Conservation (phyloP, 2,888 invertebrate genomes). For the Coleophora deauratella region DNA sequence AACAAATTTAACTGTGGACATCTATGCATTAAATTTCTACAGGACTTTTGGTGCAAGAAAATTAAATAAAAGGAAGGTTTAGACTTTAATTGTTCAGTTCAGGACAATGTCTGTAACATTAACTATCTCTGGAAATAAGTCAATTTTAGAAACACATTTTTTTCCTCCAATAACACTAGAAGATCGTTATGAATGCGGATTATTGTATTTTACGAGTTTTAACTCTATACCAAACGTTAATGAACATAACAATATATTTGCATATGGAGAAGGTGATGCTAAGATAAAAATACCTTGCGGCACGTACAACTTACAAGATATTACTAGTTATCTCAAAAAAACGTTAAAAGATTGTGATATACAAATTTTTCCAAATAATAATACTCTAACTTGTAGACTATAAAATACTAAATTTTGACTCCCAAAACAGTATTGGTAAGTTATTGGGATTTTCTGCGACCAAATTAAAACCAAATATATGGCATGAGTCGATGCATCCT, state of each 20-base stretch:
- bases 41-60: neutral
- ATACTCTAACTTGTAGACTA: slow-evolving; percentile 1
- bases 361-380: slow-evolving; percentile 2
- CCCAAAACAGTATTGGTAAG: slow-evolving; percentile 1
- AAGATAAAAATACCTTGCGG: slow-evolving; percentile 8
- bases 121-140: slow-evolving; percentile 1
- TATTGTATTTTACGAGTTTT: slow-evolving; percentile 9
- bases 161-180: slow-evolving; percentile 3
- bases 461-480: slow-evolving; percentile 4
- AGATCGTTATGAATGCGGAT: slow-evolving; percentile 9
- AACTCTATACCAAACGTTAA: slow-evolving; percentile 7
- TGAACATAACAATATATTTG: slow-evolving; percentile 6
- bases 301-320: slow-evolving; percentile 5
- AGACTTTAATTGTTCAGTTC: neutral
- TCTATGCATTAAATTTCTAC: slow-evolving; percentile 6
- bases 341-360: slow-evolving; percentile 1
- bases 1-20: slow-evolving; percentile 5
- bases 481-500: slow-evolving; percentile 5
- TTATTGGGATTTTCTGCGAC: slow-evolving; percentile 4
- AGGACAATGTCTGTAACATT: neutral
- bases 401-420: slow-evolving; percentile 2
- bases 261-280: slow-evolving; percentile 2
- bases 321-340: slow-evolving; percentile 1
- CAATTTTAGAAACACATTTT: slow-evolving; percentile 1
- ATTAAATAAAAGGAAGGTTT: neutral